phyloP scores from a whole-genome alignment of 2,888 invertebrate genomes.

The Anthrax anthrax region DNA sequence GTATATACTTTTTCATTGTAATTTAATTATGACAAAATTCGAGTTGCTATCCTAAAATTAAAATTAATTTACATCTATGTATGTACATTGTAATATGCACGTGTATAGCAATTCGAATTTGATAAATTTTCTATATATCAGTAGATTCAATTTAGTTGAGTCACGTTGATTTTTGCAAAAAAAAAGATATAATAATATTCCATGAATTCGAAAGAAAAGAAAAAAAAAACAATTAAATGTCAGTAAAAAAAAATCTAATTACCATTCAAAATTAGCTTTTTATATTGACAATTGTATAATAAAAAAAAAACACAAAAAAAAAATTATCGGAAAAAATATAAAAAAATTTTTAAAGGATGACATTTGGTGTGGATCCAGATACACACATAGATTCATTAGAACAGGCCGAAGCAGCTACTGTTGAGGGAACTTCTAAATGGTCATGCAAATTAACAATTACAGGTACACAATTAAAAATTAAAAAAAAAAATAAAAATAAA shows the following conservation, averaged over 20 bases:
- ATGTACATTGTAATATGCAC: no score
- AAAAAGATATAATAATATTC: conserved; percentile 3
- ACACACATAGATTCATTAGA: conserved; percentile 96
- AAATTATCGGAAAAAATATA: conserved; percentile 1
- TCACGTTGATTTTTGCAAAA: no score
- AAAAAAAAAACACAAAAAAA: background rate
- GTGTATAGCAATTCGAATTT: no score
- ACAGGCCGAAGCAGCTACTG: conserved; percentile 94
- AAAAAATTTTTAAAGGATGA: conserved; percentile 57
- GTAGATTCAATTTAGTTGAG: no score
- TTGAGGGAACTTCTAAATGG: conserved; percentile 99
- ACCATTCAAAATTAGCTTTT: no score
- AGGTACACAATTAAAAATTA: conserved; percentile 47
- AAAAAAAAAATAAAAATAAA: background rate
- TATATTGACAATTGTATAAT: no score
- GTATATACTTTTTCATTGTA: no score
- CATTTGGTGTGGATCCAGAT: conserved; percentile 94
- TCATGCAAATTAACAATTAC: conserved; percentile 99
- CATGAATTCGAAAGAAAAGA: background rate
- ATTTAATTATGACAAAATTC: no score
- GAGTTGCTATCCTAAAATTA: no score
- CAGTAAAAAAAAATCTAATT: no score
- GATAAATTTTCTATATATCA: no score
- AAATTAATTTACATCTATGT: no score
- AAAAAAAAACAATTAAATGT: background rate